Percentiles rank a stretch among this genome's conserved stretches.
Conservation (phyloP, 2,888 invertebrate genomes). For the Lasioglossum malachurum region DNA sequence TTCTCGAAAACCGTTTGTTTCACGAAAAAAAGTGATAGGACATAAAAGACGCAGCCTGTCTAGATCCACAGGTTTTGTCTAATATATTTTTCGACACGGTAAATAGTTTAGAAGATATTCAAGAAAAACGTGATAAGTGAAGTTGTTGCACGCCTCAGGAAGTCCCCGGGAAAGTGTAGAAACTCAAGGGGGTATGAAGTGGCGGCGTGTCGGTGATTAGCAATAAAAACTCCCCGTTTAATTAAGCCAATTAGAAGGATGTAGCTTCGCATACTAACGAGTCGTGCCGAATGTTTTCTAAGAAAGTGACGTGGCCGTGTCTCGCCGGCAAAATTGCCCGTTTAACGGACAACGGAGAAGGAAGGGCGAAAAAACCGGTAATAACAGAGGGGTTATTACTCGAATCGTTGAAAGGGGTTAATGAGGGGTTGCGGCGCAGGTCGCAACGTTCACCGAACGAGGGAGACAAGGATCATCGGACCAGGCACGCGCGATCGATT, state of each 20-base stretch:
- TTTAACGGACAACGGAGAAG: conserved; percentile 53
- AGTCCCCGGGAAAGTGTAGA: neutral
- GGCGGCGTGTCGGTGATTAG: conserved; percentile 63
- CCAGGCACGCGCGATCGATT: conserved; percentile 60
- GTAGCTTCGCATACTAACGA: conserved; percentile 67
- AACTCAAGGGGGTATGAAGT: conserved; percentile 13
- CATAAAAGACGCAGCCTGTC: too few species aligned
- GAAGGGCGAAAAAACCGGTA: conserved; percentile 39
- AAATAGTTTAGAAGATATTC: too few species aligned
- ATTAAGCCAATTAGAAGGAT: conserved; percentile 72
- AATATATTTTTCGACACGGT: too few species aligned
- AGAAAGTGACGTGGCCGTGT: conserved; percentile 70
- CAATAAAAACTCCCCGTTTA: conserved; percentile 58
- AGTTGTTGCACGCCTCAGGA: neutral
- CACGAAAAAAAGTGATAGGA: too few species aligned
- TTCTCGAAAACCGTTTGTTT: too few species aligned
- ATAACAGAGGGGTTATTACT: conserved; percentile 60
- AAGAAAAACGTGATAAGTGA: neutral
- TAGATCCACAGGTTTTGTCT: too few species aligned
- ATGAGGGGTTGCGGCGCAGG: conserved; percentile 73
- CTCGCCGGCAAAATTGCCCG: conserved; percentile 45
- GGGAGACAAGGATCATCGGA: conserved; percentile 54
- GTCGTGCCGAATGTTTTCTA: conserved; percentile 65
- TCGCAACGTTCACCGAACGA: conserved; percentile 45
- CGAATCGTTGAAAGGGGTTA: conserved; percentile 74